Conservation (phyloP, 2,113 vertebrate genomes). For the Callospermophilus lateralis region DNA sequence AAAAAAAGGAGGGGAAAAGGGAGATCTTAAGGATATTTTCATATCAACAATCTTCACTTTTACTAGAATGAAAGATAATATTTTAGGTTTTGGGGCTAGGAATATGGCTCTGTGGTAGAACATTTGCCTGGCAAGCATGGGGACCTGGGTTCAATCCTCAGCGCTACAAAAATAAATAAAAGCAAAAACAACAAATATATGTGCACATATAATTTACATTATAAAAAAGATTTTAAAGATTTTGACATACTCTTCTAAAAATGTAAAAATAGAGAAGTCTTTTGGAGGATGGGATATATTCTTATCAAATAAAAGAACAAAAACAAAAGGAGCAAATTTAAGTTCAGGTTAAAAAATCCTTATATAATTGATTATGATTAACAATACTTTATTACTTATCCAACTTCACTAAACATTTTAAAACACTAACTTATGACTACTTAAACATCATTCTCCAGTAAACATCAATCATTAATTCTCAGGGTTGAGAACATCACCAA, state of each 20-base stretch:
- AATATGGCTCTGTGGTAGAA: no score
- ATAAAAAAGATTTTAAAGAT: constrained; percentile 12
- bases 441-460: constrained; percentile 46
- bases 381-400: constrained; percentile 22
- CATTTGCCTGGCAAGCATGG: no score
- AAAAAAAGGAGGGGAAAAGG: not conserved
- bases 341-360: not conserved
- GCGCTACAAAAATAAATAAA: not conserved
- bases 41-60: constrained; percentile 43
- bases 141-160: no score
- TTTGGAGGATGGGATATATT: not conserved
- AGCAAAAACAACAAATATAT: no score
- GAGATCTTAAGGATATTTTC: constrained; percentile 30
- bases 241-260: not conserved
- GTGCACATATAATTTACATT: no score
- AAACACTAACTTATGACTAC: constrained; percentile 24
- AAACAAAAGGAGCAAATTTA: constrained; percentile 1
- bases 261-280: not conserved
- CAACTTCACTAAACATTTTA: constrained; percentile 46
- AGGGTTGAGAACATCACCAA: not conserved
- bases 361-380: constrained; percentile 27
- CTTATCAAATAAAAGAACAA: constrained; percentile 48
- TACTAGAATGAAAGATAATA: not conserved
- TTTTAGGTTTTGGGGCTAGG: no score
- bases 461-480: constrained; percentile 59